Base-by-base conservation (phyloP, 2,888 invertebrate species). In the Acronicta aceris region DNA sequence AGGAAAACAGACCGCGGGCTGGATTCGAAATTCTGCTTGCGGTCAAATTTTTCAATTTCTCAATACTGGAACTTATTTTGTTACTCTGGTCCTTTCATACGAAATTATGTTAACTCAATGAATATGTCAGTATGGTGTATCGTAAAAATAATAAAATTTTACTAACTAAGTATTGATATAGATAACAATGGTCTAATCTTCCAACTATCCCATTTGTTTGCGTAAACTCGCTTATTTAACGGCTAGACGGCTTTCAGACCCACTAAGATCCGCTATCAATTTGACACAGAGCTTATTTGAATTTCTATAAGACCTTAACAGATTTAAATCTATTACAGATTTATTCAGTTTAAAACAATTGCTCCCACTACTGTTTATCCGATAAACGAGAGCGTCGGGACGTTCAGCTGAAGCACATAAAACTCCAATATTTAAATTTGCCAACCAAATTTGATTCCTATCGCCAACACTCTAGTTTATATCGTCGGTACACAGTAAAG, bases 351-450 rank as follows among this genome's bases (percentile, higher is more conserved):
- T 47, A 5, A 49, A 49, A 38, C 16, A 47, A 10, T 21, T 51
- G 42, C 38, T 40, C 12, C 16, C 8, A 43, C 3, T 17, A 17
- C 42, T 52, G 51, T 12, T 57, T 45, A 69, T 61, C 50, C 47
- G 25, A 62, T 63, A 62, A 54, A 55, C 45, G 38, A 33, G 16
- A 41, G 55, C 45, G 30, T 40, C 30, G 27, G 51, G 40, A 40
- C 69, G 51, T 42, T 49, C 51, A 55, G 48, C 51, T 30, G 55
- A 61, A 68, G 52, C 49, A 61, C 61, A 73, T 73, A 72, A 69
- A 69, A 72, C 68, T 60, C 67, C 60, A 69, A 69, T 69, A 69
- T 69, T 69, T 60, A 67, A 68, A 72, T 47, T 61, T 56, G 51
- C 55, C 33, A 56, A 55, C 41, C 47, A 45, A 69, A 76, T 74